Evolutionary conservation across 2,113 vertebrate species (phyloP), one percentile per base, ranked within the genome.

Genomic region (Stigmatopora argus): DNA sequence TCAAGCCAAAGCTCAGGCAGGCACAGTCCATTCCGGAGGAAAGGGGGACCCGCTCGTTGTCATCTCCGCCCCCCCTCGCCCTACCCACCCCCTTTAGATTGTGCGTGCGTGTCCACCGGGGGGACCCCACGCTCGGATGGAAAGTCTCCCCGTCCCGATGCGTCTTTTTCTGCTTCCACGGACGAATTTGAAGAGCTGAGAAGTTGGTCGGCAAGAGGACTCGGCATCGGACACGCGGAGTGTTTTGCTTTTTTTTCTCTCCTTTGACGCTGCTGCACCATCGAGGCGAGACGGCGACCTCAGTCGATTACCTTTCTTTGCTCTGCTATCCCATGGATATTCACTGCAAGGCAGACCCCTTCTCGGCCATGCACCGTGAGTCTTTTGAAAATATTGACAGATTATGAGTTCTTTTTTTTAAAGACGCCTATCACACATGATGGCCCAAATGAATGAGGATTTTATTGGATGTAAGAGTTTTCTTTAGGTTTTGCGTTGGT

Each of bases 341-440:
- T 94, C 96, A 97, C 93, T 97, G 96, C 95, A 98, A 98, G 91
- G 94, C 95, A 89, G 96, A 98, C 83, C 96, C 96, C 88, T 98
- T 98, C 94, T 96, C 96, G 77, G 96, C 96, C 85, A 98, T 98
- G 96, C 96, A 98, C 96, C 95, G 96, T 98, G 94, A 98, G 96
- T 98, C 84, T 80, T 93, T 86, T 26, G 13, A 56, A 55, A 55
- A 55, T 55, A 14, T 55, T 12, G 21, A 10, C 11, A 52, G n/a
- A 41, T 41, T 41, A 41, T 41, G 5, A 41, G 38, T 8, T 31
- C 26, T 31, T 41, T 41, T 41, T 41, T 41, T 41, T 41, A 4
- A 41, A 41, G 9, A 7, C 38, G 7, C 7, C 38, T 41, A 41
- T 41, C 9, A 41, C 38, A 10, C 4, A 8, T 41, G 6, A 41